Conservation (phyloP, 2,888 invertebrate species). For the Odontothrips loti region DNA sequence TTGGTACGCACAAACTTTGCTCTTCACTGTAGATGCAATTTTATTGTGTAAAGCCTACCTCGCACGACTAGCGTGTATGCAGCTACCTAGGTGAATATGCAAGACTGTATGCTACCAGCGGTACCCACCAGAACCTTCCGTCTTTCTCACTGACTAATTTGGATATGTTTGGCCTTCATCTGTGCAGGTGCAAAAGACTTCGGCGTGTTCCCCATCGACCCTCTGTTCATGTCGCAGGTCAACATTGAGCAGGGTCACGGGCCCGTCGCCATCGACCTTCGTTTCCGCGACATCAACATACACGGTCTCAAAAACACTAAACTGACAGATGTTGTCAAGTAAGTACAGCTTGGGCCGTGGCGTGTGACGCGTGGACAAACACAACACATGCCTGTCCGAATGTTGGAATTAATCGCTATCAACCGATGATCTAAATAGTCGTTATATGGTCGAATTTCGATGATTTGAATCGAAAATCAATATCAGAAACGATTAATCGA, state of each 20-base stretch:
- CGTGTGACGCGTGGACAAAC: no score
- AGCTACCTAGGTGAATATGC: not conserved
- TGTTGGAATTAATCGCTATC: no score
- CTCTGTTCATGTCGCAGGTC: slow-evolving; percentile 36
- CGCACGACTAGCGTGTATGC: no score
- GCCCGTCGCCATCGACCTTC: slow-evolving; percentile 38
- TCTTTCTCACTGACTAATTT: not conserved
- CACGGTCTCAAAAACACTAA: slow-evolving; percentile 35
- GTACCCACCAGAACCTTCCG: not conserved
- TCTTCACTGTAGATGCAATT: no score
- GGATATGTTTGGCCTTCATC: not conserved
- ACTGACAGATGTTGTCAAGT: slow-evolving; percentile 34
- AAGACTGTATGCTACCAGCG: not conserved
- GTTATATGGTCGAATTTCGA: no score
- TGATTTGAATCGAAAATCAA: no score
- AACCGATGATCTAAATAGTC: no score
- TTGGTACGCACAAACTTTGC: no score
- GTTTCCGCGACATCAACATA: slow-evolving; percentile 37
- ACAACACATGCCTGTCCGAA: no score
- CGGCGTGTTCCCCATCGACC: slow-evolving; percentile 37
- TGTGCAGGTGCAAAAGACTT: slow-evolving; percentile 35
- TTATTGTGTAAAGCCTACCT: no score
- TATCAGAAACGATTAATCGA: no score
- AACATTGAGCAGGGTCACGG: slow-evolving; percentile 38
- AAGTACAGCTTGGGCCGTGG: no score